phyloP scores from a whole-genome alignment of 2,888 invertebrate species.

The Sthenelais limicola region DNA sequence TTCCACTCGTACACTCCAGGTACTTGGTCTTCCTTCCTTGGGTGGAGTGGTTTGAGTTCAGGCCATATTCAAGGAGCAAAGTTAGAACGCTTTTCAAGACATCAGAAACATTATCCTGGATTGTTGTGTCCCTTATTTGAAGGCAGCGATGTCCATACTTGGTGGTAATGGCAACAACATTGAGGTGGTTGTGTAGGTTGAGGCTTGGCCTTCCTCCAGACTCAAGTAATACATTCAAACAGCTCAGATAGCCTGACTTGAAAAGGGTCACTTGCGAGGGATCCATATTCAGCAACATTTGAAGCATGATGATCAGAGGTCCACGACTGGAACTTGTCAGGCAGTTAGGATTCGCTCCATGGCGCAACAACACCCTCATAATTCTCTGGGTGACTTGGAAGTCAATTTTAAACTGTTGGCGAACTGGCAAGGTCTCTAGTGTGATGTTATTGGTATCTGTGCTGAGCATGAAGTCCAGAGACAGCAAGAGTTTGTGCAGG shows the following conservation, averaged over 20 bases:
- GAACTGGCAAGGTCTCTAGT: slow-evolving; percentile 48
- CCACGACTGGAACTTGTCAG: slow-evolving; percentile 63
- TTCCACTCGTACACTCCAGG: slow-evolving; percentile 63
- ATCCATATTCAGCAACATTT: slow-evolving; percentile 83
- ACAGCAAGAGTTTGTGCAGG: slow-evolving; percentile 77
- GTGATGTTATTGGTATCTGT: slow-evolving; percentile 49
- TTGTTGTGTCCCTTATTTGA: slow-evolving; percentile 77
- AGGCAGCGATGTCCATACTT: slow-evolving; percentile 68
- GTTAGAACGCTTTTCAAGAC: slow-evolving; percentile 81
- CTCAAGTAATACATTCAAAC: slow-evolving; percentile 80
- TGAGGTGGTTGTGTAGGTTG: slow-evolving; percentile 42
- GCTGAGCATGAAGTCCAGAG: slow-evolving; percentile 49
- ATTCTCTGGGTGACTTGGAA: slow-evolving; percentile 57
- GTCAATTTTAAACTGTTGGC: slow-evolving; percentile 61
- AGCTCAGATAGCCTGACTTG: slow-evolving; percentile 76
- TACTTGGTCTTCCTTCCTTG: slow-evolving; percentile 72
- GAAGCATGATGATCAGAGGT: slow-evolving; percentile 83
- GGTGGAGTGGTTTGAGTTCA: slow-evolving; percentile 78
- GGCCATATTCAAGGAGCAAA: slow-evolving; percentile 79
- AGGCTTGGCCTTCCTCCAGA: slow-evolving; percentile 80
- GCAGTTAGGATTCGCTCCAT: slow-evolving; percentile 60
- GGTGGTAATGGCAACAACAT: slow-evolving; percentile 46
- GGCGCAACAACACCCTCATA: slow-evolving; percentile 59
- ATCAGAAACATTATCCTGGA: slow-evolving; percentile 71
- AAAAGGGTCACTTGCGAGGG: slow-evolving; percentile 78